Conservation (phyloP, 1,140 invertebrate genomes). For the Panagrolaimus sp. region DNA sequence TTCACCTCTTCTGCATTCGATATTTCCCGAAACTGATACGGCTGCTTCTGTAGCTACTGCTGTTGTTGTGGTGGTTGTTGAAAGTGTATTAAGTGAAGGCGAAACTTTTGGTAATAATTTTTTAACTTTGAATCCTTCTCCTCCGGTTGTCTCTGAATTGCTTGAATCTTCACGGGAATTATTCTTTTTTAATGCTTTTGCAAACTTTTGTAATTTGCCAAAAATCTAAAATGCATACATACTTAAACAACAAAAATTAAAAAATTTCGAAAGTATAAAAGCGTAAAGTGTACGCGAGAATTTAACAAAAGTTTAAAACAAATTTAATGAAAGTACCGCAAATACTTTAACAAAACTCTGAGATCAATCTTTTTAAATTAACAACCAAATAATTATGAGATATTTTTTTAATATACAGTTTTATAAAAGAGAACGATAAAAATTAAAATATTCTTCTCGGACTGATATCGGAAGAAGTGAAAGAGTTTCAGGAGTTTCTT, state of each 20-base stretch:
- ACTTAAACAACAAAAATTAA: not conserved
- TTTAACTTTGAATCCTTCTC: too few relatives aligned
- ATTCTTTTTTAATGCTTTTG: not conserved
- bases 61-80: not conserved
- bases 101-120: not conserved
- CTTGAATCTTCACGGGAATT: too few relatives aligned
- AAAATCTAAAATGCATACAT: not conserved
- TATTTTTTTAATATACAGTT: not conserved
- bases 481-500: not conserved
- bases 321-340: not conserved
- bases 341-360: not conserved
- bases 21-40: too few relatives aligned
- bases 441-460: not conserved
- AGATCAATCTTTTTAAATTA: not conserved
- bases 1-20: too few relatives aligned
- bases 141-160: too few relatives aligned
- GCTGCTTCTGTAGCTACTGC: not conserved
- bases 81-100: not conserved
- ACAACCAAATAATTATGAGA: not conserved
- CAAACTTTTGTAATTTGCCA: not conserved
- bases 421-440: not conserved
- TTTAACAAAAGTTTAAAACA: not conserved
- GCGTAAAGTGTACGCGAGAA: too few relatives aligned
- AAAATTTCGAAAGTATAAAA: not conserved
- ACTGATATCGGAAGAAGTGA: not conserved